Base-by-base conservation (phyloP, 2,797 vertebrate species). In the Emydoidea blandingii region DNA sequence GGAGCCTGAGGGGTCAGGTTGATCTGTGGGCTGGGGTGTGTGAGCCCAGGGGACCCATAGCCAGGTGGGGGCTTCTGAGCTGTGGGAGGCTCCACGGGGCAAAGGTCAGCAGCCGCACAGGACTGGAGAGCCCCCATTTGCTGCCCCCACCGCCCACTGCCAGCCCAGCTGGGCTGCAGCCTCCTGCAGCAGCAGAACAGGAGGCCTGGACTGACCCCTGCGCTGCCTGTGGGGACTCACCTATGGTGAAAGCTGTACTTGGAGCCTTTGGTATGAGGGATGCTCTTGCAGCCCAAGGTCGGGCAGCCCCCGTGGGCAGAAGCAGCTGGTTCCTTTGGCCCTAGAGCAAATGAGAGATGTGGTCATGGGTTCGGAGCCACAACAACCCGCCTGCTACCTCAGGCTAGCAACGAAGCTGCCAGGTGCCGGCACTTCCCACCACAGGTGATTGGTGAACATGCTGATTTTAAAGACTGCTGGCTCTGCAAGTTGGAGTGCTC, bases 161-260 rank as follows among this genome's bases (percentile, higher is more conserved):
- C 23, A 6, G 10, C 56, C 56, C 9, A 9, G 23, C 54, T 11
- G 52, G 52, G 52, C 19, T 53, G 52, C 52, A 53, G 52, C 56
- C 25, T 29, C 56, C 56, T 27, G 2, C 56, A 57, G 57, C 11
- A 29, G 57, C 27, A 59, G 5, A 59, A 29, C 11, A 31, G 57
- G 57, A 59, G 57, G 29, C 29, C 59, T 62, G 59, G 59, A 31
- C 59, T 62, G 7, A 31, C 10, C 80, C 80, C 86, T 12, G 21
- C 53, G 86, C 50, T 0, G 0, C 1, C 16, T 53, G 76, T 49
- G 44, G 8, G 31, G 34, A 88, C 98, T 98, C 91, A 99, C 99
- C 99, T 99, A 98, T 99, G 99, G 97, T 99, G 99, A 98, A 99
- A 99, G 98, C 98, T 99, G 98, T 99, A 99, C 97, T 99, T 99